Evolutionary conservation across 2,888 invertebrate species (phyloP), one percentile per base, ranked within the genome.

Genomic region (Drepanosiphum platanoidis): DNA sequence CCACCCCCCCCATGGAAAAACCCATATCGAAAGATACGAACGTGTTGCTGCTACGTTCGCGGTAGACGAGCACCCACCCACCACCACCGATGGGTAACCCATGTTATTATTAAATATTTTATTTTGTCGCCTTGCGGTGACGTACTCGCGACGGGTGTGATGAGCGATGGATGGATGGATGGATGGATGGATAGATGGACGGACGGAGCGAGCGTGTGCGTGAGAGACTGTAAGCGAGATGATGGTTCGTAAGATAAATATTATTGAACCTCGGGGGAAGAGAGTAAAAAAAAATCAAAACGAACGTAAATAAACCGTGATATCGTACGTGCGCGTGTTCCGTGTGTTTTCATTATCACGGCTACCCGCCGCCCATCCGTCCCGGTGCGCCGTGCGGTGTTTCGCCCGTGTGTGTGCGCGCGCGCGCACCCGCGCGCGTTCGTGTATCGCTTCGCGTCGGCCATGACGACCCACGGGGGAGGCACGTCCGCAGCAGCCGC

Each of bases 391-490:
- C 8, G 52, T 22, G 52, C 52, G 4, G 70, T 36, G 68, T 80
- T 79, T 81, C 7, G 68, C 52, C 46, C 52, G 52, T 22, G 22
- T 46, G 79, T 39, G 52, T 58, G 72, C 27, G 46, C n/a, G 15
- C 52, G n/a, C n/a, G n/a, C n/a, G n/a, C n/a, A n/a, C n/a, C n/a
- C 22, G 30, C 39, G 27, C 9, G 71, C 30, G 68, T 36, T 46
- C 22, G 34, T 30, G 81, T 61, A 61, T 82, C 39, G 72, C 81
- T 39, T 58, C 70, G 70, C 77, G 52, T 52, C 52, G 84, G 84
- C 84, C 84, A 84, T 84, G 68, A 84, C 84, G 84, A 77, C 68
- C 36, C 84, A 77, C 77, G 84, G 84, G 84, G 84, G 84, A 84
- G 84, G 84, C 84, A 84, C 84, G 84, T 84, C 81, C 81, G 61